These are phyloP conservation scores for Ariolimax columbianus DNA, from an alignment of 2,888 invertebrate species.

Conservation along the genomic window DNA sequence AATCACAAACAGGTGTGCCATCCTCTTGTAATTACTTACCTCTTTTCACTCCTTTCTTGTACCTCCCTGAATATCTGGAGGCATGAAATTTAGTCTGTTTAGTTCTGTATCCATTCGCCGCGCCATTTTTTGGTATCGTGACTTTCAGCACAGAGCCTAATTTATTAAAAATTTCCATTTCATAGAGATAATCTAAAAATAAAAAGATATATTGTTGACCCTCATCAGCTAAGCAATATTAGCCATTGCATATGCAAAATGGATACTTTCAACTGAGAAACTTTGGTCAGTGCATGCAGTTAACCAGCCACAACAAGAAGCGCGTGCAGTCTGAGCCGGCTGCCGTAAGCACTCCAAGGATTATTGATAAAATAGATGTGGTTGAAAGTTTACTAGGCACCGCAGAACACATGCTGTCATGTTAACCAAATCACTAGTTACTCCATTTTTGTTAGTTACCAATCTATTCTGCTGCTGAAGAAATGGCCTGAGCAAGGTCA, in stretches of 20 bases:
- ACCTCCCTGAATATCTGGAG: not conserved
- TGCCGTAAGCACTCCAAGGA: not conserved
- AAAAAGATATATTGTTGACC: constrained; percentile 18
- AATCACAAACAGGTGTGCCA: not conserved
- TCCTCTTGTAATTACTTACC: not conserved
- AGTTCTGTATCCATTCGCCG: not conserved
- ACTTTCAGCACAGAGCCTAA: constrained; percentile 20
- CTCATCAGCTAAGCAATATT: not conserved
- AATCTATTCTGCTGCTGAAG: not conserved
- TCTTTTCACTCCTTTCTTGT: not conserved
- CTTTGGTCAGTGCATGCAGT: not conserved
- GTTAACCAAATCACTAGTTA: not conserved
- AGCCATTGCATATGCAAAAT: not conserved
- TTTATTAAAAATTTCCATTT: constrained; percentile 16
- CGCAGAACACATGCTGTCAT: not conserved
- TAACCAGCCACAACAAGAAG: not conserved
- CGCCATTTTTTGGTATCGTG: constrained; percentile 2
- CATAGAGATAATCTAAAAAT: constrained; percentile 9
- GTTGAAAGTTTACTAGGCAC: no score
- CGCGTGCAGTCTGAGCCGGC: not conserved
- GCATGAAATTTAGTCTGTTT: not conserved
- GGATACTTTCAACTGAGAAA: not conserved
- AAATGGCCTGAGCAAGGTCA: no score
- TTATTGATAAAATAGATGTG: not conserved
- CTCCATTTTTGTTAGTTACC: not conserved